These are phyloP conservation scores for Cyaniris semiargus DNA, from an alignment of 2,888 invertebrate genomes.

Conservation along the genomic window DNA sequence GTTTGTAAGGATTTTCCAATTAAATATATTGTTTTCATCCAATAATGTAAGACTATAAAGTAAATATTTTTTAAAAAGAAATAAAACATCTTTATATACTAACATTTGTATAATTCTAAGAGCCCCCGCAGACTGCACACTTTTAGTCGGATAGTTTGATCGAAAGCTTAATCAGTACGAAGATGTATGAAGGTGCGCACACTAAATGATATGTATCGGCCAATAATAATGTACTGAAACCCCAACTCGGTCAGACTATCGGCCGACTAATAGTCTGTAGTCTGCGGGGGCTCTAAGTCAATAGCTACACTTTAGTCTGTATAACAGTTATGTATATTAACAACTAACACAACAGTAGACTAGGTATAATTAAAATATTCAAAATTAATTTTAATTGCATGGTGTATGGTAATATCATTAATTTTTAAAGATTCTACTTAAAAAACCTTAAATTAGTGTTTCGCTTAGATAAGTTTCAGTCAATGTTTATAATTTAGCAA, in stretches of 20 bases:
- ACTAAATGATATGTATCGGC: too few species aligned
- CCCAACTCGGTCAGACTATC: too few species aligned
- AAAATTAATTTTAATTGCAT: not conserved
- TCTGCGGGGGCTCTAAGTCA: too few species aligned
- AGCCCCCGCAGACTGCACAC: too few species aligned
- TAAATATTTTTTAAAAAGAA: not conserved
- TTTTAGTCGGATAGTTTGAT: too few species aligned
- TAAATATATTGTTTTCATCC: not conserved
- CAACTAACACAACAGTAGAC: not conserved
- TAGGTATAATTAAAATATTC: not conserved
- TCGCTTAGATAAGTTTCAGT: not conserved
- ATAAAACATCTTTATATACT: not conserved
- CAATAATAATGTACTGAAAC: too few species aligned
- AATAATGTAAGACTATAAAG: too few species aligned
- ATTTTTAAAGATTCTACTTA: not conserved
- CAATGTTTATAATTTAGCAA: not conserved
- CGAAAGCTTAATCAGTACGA: too few species aligned
- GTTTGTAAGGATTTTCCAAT: not conserved
- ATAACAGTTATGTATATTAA: not conserved
- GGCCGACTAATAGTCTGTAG: too few species aligned
- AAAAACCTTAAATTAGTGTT: not conserved
- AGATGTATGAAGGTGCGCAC: too few species aligned
- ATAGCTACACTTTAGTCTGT: not conserved
- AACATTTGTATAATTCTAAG: conserved; percentile 7
- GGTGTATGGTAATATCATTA: not conserved